Base-by-base conservation (phyloP, 2,888 invertebrate genomes). In the Chesias legatella region DNA sequence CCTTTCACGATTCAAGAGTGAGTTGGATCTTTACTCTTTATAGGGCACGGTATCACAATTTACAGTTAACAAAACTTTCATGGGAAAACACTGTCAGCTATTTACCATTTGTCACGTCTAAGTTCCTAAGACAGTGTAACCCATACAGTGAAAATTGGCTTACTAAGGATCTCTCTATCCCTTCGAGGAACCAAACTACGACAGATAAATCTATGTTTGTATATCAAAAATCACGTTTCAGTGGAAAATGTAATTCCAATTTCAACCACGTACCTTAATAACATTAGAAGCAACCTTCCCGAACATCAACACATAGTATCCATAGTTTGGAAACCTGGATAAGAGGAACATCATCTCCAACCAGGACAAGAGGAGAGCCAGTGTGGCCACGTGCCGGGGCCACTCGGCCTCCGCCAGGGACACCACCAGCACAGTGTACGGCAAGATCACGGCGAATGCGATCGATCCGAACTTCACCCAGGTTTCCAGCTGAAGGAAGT, bases 231-330 rank as follows among this genome's bases (percentile, higher is more conserved):
- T 17, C 13, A 2, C 2, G 5, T 2, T 17, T 2, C 13, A 17
- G 13, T 3, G 13, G 13, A 5, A 5, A 3, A 17, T 17, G 2
- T 17, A 17, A 17, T n/a, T n/a, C 7, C 38, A 11, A 43, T 9
- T 28, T 17, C 24, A 21, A 25, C 31, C 20, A 10, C 55, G 48
- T 59, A 90, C 90, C 75, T 90, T 90, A 1, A 90, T 55, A 39
- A 90, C 89, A 66, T 90, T 90, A 1, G 79, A 71, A 0, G 90
- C 89, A 0, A 91, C 91, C 54, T 89, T 90, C n/a, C 88, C 89
- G 67, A 91, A 91, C 91, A 91, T 91, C 4, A 90, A 79, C 1
- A 90, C 90, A 66, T 90, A 90, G 57, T 90, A 90, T 1, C 90
- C 90, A 79, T 89, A 89, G 33, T 83, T 86, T 0, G 90, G 90